Evolutionary conservation across 2,888 invertebrate species (phyloP), one percentile per base, ranked within the genome.

Genomic region (Linyphia triangularis): DNA sequence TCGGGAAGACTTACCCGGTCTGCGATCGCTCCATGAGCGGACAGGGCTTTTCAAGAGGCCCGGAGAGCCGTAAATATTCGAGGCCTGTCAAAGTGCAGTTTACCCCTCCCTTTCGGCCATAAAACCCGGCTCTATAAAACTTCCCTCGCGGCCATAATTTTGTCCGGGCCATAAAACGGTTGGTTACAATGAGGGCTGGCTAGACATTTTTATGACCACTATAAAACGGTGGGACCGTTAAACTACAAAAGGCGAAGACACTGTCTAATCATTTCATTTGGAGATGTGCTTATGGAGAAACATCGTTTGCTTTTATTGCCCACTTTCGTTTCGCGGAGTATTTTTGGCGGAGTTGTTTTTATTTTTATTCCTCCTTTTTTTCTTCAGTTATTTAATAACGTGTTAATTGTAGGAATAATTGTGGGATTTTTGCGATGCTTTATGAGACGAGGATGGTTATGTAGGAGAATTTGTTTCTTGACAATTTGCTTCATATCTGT

Each of bases 61-160:
- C 82, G 83, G 81, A 89, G 33, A 69, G 90, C 88, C 78, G 90
- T 90, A 90, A 90, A 90, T 90, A 90, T 90, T 79, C 89, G 69
- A 59, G 70, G 82, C 85, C 85, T 90, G 90, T 90, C 90, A 89
- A 73, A 86, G 83, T 61, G 59, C 85, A 75, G 70, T 73, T 69
- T 90, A 89, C 88, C 90, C 90, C 81, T 89, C 72, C 90, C 90
- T 83, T 89, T 85, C 89, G 78, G 59, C 90, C 89, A 90, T 90
- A 90, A 90, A 90, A 90, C 89, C 70, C 75, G 79, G 82, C 88
- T 67, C 90, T 89, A 90, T 90, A 90, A 90, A 90, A 89, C 89
- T 90, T 85, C 85, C 88, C 85, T 65, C 88, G 78, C 75, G 61
- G 82, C 90, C 90, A 90, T 90, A 90, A 90, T 89, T 90, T 89